Evolutionary conservation across 2,888 invertebrate species (phyloP), one percentile per base, ranked within the genome.

Genomic region (Drosophila recens): DNA sequence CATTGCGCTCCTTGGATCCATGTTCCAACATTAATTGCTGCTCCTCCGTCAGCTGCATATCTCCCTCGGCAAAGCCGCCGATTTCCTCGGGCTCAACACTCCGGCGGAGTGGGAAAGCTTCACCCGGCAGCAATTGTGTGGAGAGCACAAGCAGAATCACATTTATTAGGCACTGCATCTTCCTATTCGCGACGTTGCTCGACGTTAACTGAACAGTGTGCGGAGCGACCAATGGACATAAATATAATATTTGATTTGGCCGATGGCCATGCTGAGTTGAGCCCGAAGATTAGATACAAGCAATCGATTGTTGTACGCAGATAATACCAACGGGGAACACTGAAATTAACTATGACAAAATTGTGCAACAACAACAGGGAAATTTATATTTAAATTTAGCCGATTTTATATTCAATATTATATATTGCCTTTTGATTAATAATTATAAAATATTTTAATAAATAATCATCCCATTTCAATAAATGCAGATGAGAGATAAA

Each of bases 31-130:
- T 1, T 5, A 8, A 4, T 4, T 69, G 36, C 43, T 93, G 92
- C 3, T 43, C 61, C 4, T 80, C 73, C 0, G 95, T 95, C 72
- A 96, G 94, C 40, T 96, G 90, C 82, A 97, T 96, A 84, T 97
- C 97, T 2, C 96, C 96, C 90, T 97, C 95, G 0, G 94, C 94
- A 81, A 95, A 96, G 15, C 94, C 95, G 0, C 96, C 96, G 72
- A 95, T 91, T 89, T 97, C 96, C 90, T 97, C 97, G 0, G 96
- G 96, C 90, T 96, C 96, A 3, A 48, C 13, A n/a, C 20, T 6
- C 13, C 13, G 0, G 1, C 56, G 27, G 4, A 80, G 0, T 0
- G 77, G 79, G 3, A 56, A 3, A 2, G 75, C 68, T 6, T 27
- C 61, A 17, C 57, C 57, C 54, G 13, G 45, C 15, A 57, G 33